Base-by-base conservation (phyloP, 2,888 invertebrate species). In the Perizoma affinitatum region DNA sequence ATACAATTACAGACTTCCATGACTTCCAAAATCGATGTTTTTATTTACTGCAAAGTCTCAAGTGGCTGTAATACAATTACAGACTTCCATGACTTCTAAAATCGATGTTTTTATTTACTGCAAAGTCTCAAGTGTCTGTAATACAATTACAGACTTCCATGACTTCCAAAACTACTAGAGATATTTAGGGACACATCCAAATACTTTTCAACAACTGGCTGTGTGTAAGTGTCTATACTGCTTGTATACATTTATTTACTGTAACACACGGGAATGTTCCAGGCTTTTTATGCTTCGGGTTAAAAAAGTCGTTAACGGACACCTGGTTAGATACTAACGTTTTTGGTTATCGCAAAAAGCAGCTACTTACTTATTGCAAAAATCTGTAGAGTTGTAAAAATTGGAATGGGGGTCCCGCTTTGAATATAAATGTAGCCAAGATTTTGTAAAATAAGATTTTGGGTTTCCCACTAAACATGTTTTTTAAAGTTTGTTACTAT, bases 241-340 rank as follows among this genome's bases (percentile, higher is more conserved):
- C 4, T n/a, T 9, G 8, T n/a, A 9, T 44, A 22, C 22, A 6
- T 45, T 46, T 34, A 4, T n/a, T 38, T 38, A 3, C 34, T 46
- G 34, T 46, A 6, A 22, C 11, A 6, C 44, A 22, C 44, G 4
- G 22, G 22, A 10, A 22, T 8, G 35, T 35, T 49, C 6, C 45
- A 40, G 50, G 22, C 35, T 50, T 56, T 47, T 51, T 57, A 57
- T 36, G 52, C 47, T 9, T 43, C 58, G 56, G 44, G 50, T 56
- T 55, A 36, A 22, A 22, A 22, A 22, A 36, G 46, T 34, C 51
- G 46, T 51, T 57, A 56, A 38, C 47, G 40, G 42, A 35, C 58
- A 58, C 47, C 58, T 58, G 58, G 46, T 47, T 41, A 36, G 58
- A 47, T 33, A 52, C 47, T 58, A 38, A 57, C 38, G 9, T 50